Percentiles rank a stretch among this genome's conserved stretches.
These are phyloP conservation scores for Gallinago solitaria DNA, from an alignment of 2,797 vertebrate species.

Conservation along the genomic window DNA sequence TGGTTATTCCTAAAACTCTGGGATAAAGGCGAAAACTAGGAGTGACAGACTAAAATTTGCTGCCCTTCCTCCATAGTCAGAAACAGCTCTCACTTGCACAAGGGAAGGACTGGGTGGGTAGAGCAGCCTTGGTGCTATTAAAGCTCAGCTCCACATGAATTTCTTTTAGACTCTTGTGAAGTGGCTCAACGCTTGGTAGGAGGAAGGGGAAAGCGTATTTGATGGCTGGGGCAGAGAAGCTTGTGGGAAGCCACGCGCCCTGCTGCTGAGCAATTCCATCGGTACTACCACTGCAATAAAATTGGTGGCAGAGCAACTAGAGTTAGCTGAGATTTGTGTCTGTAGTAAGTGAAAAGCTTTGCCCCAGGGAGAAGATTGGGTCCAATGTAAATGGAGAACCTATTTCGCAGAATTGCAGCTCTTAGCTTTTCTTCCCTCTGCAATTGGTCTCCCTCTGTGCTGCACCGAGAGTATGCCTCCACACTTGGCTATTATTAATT, in stretches of 20 bases:
- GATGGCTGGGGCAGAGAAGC: background rate
- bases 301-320: background rate
- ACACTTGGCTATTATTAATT: background rate
- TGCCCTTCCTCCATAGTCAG: background rate
- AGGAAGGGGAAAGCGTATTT: background rate
- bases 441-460: background rate
- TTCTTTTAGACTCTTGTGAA: background rate
- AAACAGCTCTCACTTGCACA: background rate
- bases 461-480: background rate
- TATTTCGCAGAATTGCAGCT: constrained; percentile 30
- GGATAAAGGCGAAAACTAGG: background rate
- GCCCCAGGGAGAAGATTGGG: background rate
- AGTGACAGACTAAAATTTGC: background rate
- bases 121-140: background rate
- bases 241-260: background rate
- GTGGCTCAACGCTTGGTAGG: background rate
- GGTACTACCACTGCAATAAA: background rate
- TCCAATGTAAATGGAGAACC: background rate
- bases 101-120: fast-evolving
- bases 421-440: background rate
- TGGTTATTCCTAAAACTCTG: background rate
- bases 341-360: background rate
- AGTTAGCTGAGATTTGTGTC: background rate
- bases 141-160: background rate
- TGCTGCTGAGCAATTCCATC: background rate